Base-by-base conservation (phyloP, 1,140 invertebrate genomes). In the Drosophila malerkotliana region DNA sequence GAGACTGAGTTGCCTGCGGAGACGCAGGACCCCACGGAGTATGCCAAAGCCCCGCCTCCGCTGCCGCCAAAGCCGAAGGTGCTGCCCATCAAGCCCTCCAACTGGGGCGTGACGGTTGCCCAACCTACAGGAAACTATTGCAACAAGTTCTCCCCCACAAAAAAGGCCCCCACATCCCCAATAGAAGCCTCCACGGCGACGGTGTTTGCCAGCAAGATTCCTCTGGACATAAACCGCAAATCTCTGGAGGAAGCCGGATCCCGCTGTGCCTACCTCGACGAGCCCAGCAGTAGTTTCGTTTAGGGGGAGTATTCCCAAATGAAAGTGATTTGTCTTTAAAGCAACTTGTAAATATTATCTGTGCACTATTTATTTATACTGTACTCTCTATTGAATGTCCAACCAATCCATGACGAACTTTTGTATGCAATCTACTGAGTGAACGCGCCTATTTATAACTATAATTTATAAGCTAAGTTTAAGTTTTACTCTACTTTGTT, bases 281-380 rank as follows among this genome's bases (percentile, higher is more conserved):
- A 94, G 74, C 92, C 94, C 21, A 94, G 93, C 68, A 94, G 94
- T 82, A 95, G 94, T 91, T 94, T 94, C 92, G 94, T 94, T 64
- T 94, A 91, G 71, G 26, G 57, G 9, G 51, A 24, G 21, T 2
- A 21, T 61, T 4, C 21, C 15, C 47, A 3, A 15, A 48, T 39
- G 52, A 14, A 34, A 30, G 45, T 30, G 34, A 69, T 69, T 49
- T 69, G 21, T 26, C 51, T 58, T 45, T 64, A 52, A 74, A 58
- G 37, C 55, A 48, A 8, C 58, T 37, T 77, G 24, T 74, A 57
- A 76, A 58, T 69, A 52, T n/a, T 54, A 41, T 61, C 28, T 57
- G 34, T 61, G 51, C 47, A 44, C 54, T 87, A 85, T 87, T 85
- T 85, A 87, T 85, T 85, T 44, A 74, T 61, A 66, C 32, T 56